These are phyloP conservation scores for Cuculus canorus DNA, from an alignment of 2,797 vertebrate genomes.

Conservation along the genomic window DNA sequence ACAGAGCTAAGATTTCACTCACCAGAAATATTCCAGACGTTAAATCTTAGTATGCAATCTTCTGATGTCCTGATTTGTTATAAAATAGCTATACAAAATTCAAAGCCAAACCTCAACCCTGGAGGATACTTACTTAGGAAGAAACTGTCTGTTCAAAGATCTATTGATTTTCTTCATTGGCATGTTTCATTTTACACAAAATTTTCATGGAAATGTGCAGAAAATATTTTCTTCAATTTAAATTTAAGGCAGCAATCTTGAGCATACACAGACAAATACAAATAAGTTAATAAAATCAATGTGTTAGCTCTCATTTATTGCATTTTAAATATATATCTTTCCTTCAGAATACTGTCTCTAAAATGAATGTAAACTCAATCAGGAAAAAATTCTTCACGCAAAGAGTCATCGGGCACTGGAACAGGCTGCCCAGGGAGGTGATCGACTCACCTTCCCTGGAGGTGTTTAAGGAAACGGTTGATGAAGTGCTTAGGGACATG, in stretches of 20 bases:
- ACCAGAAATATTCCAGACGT: not conserved
- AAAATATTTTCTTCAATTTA: not conserved
- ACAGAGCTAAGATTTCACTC: not conserved
- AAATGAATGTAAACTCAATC: not conserved
- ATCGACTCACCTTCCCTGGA: too few species aligned
- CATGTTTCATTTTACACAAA: not conserved
- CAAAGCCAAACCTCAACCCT: not conserved
- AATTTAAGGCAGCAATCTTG: not conserved
- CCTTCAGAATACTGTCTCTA: not conserved
- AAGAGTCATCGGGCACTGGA: too few species aligned
- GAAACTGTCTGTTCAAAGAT: not conserved
- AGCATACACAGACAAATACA: not conserved
- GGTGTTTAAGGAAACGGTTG: too few species aligned
- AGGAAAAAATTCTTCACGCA: too few species aligned
- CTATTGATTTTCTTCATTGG: not conserved
- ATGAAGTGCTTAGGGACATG: too few species aligned
- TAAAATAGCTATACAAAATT: not conserved
- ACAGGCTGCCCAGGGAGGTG: too few species aligned
- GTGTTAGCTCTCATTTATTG: not conserved
- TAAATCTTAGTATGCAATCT: not conserved
- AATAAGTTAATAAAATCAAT: not conserved
- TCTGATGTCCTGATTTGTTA: not conserved
- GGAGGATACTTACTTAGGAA: not conserved
- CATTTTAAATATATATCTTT: not conserved
- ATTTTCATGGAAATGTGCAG: not conserved